Evolutionary conservation across 92 coral and sea anemone species (phyloP).

Genomic region (Ricordea florida): DNA sequence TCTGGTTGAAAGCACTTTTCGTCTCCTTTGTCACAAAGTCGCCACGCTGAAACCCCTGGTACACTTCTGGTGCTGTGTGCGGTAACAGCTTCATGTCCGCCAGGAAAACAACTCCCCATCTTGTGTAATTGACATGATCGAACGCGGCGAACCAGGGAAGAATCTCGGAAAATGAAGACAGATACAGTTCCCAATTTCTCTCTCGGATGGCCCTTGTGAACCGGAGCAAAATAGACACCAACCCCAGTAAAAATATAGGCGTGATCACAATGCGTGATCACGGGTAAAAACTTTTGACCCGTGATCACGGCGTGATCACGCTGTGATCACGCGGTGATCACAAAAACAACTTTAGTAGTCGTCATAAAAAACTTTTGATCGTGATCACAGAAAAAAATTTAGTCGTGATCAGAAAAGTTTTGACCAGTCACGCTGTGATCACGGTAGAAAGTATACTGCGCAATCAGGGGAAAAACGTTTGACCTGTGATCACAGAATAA

Average conservation of each 20-base stretch:
- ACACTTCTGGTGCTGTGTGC: conserved; percentile 53
- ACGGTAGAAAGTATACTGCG: no score
- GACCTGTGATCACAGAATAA: no score
- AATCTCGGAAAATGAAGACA: conserved; percentile 65
- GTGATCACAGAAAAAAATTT: no score
- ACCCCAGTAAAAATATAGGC: no score
- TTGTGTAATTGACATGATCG: conserved; percentile 59
- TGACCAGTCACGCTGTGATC: no score
- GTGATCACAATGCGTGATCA: no score
- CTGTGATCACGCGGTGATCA: conserved; percentile 27
- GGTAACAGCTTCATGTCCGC: conserved; percentile 56
- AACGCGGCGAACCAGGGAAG: conserved; percentile 70
- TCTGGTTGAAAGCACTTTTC: conserved; percentile 18
- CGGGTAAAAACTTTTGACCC: no score
- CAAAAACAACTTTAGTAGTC: no score
- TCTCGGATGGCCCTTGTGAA: conserved; percentile 64
- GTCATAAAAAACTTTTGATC: conserved; percentile 30
- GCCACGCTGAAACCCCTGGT: conserved; percentile 50
- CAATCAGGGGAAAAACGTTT: no score
- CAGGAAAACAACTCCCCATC: conserved; percentile 57
- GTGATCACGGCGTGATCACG: no score
- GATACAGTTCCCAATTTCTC: conserved; percentile 65
- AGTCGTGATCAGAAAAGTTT: no score
- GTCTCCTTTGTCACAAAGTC: conserved; percentile 68
- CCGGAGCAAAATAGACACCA: conserved; percentile 64